These are phyloP conservation scores for Dryobotodes eremita DNA, from an alignment of 2,888 invertebrate genomes.

Conservation along the genomic window DNA sequence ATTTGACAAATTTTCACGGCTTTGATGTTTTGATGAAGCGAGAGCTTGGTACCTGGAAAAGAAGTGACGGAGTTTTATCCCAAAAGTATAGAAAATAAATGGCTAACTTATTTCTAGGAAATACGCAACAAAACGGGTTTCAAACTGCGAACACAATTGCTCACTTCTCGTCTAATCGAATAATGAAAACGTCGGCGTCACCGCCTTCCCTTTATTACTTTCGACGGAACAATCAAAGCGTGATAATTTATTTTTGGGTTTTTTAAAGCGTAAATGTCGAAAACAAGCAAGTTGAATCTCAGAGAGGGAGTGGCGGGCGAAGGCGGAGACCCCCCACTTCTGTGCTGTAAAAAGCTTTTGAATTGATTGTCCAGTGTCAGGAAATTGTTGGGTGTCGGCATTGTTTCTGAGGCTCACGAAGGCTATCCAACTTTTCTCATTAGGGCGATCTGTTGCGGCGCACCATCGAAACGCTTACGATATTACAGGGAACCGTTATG, in stretches of 20 bases:
- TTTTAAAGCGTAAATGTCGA: slow-evolving; percentile 76
- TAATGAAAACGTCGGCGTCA: slow-evolving; percentile 58
- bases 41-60: background rate
- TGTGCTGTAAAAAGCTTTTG: slow-evolving; percentile 84
- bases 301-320: slow-evolving; percentile 44
- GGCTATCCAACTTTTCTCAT: slow-evolving; percentile 88
- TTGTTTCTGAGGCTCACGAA: slow-evolving; percentile 84
- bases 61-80: background rate
- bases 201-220: slow-evolving; percentile 61
- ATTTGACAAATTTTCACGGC: background rate
- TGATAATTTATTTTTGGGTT: slow-evolving; percentile 76
- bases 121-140: slow-evolving; percentile 20
- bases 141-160: slow-evolving; percentile 28
- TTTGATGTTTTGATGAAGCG: slow-evolving; percentile 10
- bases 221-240: slow-evolving; percentile 67
- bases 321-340: slow-evolving; percentile 51
- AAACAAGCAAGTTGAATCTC: slow-evolving; percentile 80
- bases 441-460: slow-evolving; percentile 85
- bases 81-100: slow-evolving; percentile 1
- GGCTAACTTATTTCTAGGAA: slow-evolving; percentile 8
- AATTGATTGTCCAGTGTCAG: slow-evolving; percentile 88
- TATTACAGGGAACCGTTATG: slow-evolving; percentile 74
- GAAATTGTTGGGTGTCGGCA: slow-evolving; percentile 85
- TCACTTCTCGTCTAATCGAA: slow-evolving; percentile 57
- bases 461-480: slow-evolving; percentile 79